Conservation (phyloP, 2,888 invertebrate genomes). For the Abscondita cerata region DNA sequence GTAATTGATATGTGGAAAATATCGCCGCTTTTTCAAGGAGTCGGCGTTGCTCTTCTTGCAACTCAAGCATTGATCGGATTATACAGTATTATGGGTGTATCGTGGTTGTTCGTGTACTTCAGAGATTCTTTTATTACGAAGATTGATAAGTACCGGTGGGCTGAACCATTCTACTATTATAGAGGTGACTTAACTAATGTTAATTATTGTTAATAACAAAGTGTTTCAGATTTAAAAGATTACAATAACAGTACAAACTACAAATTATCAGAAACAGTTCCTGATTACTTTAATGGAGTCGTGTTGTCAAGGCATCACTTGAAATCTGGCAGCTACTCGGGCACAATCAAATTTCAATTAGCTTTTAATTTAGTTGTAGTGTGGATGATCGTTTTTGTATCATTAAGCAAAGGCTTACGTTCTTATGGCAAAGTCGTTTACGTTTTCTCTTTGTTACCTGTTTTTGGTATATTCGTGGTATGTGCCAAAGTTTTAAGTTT, state of each 20-base stretch:
- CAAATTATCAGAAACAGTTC: constrained; percentile 76
- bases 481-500: constrained; percentile 79
- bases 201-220: not conserved
- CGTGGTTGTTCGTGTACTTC: constrained; percentile 91
- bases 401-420: constrained; percentile 85
- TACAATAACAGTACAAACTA: constrained; percentile 54
- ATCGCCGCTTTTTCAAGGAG: constrained; percentile 90
- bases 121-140: constrained; percentile 85
- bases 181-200: constrained; percentile 65
- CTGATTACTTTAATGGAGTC: constrained; percentile 84
- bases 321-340: constrained; percentile 58
- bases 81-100: constrained; percentile 87
- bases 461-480: constrained; percentile 76
- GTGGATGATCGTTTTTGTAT: constrained; percentile 89
- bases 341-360: constrained; percentile 82
- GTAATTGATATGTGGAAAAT: constrained; percentile 94
- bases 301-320: constrained; percentile 73
- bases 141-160: constrained; percentile 81
- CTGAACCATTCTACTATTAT: constrained; percentile 74
- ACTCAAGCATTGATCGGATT: constrained; percentile 83
- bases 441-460: constrained; percentile 78
- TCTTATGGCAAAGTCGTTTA: constrained; percentile 86
- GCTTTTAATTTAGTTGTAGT: constrained; percentile 89
- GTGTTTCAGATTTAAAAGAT: constrained; percentile 45
- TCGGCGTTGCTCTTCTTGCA: constrained; percentile 81